phyloP scores from a whole-genome alignment of 1,140 invertebrate genomes.

The Camponotus floridanus region DNA sequence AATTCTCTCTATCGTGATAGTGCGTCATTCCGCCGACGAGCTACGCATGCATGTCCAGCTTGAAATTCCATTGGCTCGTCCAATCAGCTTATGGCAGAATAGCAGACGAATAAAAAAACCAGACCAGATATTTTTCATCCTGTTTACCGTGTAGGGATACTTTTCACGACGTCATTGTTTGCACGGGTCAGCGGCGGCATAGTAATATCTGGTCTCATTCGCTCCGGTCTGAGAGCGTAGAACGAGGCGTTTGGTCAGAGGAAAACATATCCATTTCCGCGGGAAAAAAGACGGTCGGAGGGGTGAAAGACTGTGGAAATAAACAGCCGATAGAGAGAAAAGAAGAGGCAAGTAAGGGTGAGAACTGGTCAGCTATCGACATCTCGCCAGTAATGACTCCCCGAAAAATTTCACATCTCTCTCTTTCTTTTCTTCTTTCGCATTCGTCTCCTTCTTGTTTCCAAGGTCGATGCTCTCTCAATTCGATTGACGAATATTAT shows the following conservation, averaged over 20 bases:
- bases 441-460: constrained; percentile 7
- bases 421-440: background rate
- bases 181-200: constrained; percentile 68
- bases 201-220: constrained; percentile 65
- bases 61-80: constrained; percentile 57
- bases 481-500: constrained; percentile 77
- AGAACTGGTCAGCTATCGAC: constrained; percentile 47
- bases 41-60: constrained; percentile 64
- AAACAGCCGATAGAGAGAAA: constrained; percentile 11
- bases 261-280: constrained; percentile 73
- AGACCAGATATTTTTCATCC: constrained; percentile 73
- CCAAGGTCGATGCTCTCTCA: background rate
- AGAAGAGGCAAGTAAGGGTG: constrained; percentile 17
- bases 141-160: constrained; percentile 65
- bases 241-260: constrained; percentile 51
- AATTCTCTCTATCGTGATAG: constrained; percentile 20
- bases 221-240: constrained; percentile 37
- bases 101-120: constrained; percentile 39
- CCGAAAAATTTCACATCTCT: constrained; percentile 69
- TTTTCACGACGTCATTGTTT: constrained; percentile 77
- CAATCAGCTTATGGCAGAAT: constrained; percentile 74
- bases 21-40: constrained; percentile 56
- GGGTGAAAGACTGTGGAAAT: background rate
- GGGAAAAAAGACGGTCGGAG: constrained; percentile 18
- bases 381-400: constrained; percentile 66